Evolutionary conservation across 2,113 vertebrate genomes (phyloP), one percentile per base, ranked within the genome.

Genomic region (Paramisgurnus dabryanus): DNA sequence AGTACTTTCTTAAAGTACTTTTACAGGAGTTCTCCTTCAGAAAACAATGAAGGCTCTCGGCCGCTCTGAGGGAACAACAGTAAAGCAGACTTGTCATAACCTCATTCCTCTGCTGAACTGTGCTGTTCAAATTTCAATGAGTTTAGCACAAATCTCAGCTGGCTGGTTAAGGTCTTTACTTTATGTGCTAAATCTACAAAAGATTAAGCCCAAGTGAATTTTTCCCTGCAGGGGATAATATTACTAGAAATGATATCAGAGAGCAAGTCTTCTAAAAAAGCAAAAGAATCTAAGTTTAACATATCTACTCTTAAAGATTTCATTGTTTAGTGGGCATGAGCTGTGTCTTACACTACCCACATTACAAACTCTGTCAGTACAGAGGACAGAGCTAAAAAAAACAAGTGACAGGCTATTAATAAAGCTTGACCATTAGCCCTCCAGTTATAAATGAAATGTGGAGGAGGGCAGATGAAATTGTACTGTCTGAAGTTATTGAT

Each of bases 321-420:
- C 18, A 57, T 40, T n/a, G 50, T 17, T 27, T 70, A 75, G 40
- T 63, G 63, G 6, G 9, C 60, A 47, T 10, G 27, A 7, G 12
- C 18, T 55, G 61, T 15, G 17, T 76, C 63, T 63, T 15, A n/a
- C 65, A 49, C 9, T 73, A 22, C 41, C 57, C 45, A 49, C 41
- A 13, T 45, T 63, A 18, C 41, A 65, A 76, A 63, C 39, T 64
- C 55, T 68, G 34, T 69, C 68, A 73, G 72, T 68, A 70, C 67
- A 76, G 76, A 76, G 80, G 79, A 69, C 76, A 66, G 53, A n/a
- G 27, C 63, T 79, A 70, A 67, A n/a, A 7, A 80, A 72, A 82
- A 82, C 47, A 79, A 79, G 69, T 82, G 84, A 82, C 86, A 86
- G 67, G 82, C 80, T 81, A 84, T 86, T 85, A 88, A 87, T 79